phyloP scores from a whole-genome alignment of 1,140 invertebrate genomes.

The Drosophila sp. region DNA sequence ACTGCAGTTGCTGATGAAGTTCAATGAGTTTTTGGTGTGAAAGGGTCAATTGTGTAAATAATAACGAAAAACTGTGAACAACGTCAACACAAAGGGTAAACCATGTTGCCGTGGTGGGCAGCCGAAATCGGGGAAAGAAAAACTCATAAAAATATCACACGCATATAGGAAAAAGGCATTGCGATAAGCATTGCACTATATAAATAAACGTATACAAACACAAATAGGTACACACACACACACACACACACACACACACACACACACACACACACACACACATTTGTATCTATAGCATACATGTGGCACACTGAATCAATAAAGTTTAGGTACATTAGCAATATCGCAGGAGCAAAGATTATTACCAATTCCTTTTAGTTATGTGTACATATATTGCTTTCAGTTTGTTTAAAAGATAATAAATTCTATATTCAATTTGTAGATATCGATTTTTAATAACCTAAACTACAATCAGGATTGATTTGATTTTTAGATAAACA shows the following conservation, averaged over 20 bases:
- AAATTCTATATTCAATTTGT: too few relatives aligned
- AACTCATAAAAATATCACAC: constrained; percentile 77
- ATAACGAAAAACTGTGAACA: constrained; percentile 78
- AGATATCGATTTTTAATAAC: too few relatives aligned
- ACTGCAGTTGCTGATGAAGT: constrained; percentile 61
- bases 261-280: constrained; percentile 1
- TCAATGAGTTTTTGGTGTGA: constrained; percentile 77
- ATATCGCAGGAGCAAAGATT: too few relatives aligned
- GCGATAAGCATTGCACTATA: constrained; percentile 70
- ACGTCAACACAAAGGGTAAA: constrained; percentile 24
- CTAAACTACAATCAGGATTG: too few relatives aligned
- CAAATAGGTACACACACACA: constrained; percentile 33
- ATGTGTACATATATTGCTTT: too few relatives aligned
- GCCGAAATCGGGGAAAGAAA: constrained; percentile 48
- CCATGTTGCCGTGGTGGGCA: constrained; percentile 19
- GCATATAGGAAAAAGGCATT: constrained; percentile 67
- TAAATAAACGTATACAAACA: constrained; percentile 61
- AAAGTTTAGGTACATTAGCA: not conserved
- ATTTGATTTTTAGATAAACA: too few relatives aligned
- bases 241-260: not conserved
- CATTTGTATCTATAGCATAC: too few relatives aligned
- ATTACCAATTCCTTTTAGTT: too few relatives aligned
- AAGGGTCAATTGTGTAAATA: constrained; percentile 81
- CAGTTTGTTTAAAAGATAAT: too few relatives aligned
- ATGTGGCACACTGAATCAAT: not conserved